Evolutionary conservation across 92 coral and sea anemone genomes (phyloP), one percentile per base, ranked within the genome.

Genomic region (Scolanthus callimorphus): DNA sequence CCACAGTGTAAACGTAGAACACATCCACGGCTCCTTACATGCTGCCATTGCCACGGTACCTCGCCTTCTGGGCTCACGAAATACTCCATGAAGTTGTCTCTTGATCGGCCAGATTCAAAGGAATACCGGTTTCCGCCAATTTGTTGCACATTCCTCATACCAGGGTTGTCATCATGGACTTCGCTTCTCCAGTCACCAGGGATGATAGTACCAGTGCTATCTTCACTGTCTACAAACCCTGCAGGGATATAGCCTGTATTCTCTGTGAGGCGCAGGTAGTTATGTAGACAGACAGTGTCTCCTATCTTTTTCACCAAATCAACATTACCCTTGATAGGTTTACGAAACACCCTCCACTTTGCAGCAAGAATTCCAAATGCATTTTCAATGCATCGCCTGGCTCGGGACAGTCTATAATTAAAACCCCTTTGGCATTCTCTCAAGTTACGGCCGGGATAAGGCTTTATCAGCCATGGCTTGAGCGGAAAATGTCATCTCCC

Each of bases 41-140:
- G 77, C 59, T 81, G 56, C 82, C 71, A 80, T 26, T 80, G 87
- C 87, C 82, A 74, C 0, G 82, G 82, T 53, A 80, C 71, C 39
- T 70, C 56, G 37, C 87, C 88, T 57, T 49, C 67, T 39, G 60
- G 78, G 34, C 83, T 75, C 23, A 76, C 45, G 70, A 81, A 61
- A 68, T 75, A 81, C 13, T 81, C 50, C 60, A 39, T 81, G 44
- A 75, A 39, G 43, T 70, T 61, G 21, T 81, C 44, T 50, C 83
- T 52, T 27, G 62, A 67, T 27, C 50, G 52, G 26, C 60, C 26
- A 25, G 88, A 81, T n/a, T n/a, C n/a, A 52, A 49, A 31, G 48
- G 76, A 15, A 21, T 39, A 59, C 70, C 85, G 43, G 51, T 77
- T 63, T 46, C 90, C 82, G 43, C 76, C 39, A 11, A 38, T 17